phyloP scores from a whole-genome alignment of 2,113 vertebrate species.

The Chauna torquata region DNA sequence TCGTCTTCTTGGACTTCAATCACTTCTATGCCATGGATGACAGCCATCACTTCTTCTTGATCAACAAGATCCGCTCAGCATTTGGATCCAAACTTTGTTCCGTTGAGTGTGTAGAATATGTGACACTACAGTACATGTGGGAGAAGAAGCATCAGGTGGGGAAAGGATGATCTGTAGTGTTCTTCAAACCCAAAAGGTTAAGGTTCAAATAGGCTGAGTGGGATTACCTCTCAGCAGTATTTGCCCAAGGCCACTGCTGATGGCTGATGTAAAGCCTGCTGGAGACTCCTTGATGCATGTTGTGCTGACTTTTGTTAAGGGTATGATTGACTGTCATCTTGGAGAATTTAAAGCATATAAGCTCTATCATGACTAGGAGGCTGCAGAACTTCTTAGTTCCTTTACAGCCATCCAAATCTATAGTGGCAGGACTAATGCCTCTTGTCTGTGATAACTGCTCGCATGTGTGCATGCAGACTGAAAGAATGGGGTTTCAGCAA shows the following conservation, averaged over 20 bases:
- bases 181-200: not conserved
- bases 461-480: not conserved
- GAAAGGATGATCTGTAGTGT: not conserved
- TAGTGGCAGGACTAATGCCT: not conserved
- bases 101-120: slow-evolving; percentile 81
- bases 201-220: not conserved
- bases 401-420: not conserved
- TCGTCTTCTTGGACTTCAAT: slow-evolving; percentile 96
- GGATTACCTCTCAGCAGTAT: not conserved
- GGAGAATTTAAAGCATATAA: not conserved
- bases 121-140: slow-evolving; percentile 90
- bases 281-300: not conserved
- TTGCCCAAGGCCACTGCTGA: not conserved
- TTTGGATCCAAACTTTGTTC: slow-evolving; percentile 90
- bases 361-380: not conserved
- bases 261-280: not conserved
- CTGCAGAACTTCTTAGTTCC: not conserved
- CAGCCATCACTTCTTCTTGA: slow-evolving; percentile 87
- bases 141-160: slow-evolving; percentile 88
- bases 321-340: not conserved
- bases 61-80: slow-evolving; percentile 84
- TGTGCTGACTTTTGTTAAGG: not conserved
- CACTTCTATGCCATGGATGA: slow-evolving; percentile 95
- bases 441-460: not conserved
- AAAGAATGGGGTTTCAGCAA: not conserved